These are phyloP conservation scores for Pyrocoelia pectoralis DNA, from an alignment of 2,888 invertebrate genomes.

Conservation along the genomic window DNA sequence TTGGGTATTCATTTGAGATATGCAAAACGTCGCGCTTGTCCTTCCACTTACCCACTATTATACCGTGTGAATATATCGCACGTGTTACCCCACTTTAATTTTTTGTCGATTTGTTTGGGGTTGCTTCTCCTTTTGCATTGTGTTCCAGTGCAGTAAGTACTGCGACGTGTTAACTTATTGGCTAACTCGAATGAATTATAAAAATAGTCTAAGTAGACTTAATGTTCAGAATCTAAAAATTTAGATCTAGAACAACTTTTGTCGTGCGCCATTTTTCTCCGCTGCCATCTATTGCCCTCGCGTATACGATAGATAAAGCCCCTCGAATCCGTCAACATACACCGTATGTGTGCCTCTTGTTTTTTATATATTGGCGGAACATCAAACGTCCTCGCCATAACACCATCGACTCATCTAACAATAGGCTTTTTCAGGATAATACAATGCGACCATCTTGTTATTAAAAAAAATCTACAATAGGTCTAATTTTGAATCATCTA, in stretches of 20 bases:
- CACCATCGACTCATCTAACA: neutral
- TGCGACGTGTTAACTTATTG: neutral
- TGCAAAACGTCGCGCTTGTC: conserved; percentile 5
- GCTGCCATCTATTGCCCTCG: neutral
- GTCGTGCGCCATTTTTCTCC: conserved; percentile 1
- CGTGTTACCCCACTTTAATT: neutral
- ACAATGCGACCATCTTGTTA: neutral
- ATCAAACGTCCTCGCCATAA: neutral
- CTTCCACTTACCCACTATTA: conserved; percentile 7
- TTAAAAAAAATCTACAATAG: too few species aligned
- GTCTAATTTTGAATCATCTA: too few species aligned
- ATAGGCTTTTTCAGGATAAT: neutral
- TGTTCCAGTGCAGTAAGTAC: neutral
- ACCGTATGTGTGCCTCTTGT: neutral
- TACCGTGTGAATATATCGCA: conserved; percentile 1
- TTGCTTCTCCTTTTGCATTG: conserved; percentile 6
- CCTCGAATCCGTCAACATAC: neutral
- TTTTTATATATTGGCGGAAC: too few species aligned
- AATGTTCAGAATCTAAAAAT: neutral
- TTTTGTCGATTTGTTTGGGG: neutral
- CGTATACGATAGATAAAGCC: neutral
- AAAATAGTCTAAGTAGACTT: conserved; percentile 5
- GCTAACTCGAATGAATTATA: conserved; percentile 14
- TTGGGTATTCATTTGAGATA: neutral
- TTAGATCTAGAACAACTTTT: conserved; percentile 3